Percentiles rank a stretch among this genome's conserved stretches.
These are phyloP conservation scores for Muscina levida DNA, from an alignment of 2,888 invertebrate genomes.

Conservation along the genomic window DNA sequence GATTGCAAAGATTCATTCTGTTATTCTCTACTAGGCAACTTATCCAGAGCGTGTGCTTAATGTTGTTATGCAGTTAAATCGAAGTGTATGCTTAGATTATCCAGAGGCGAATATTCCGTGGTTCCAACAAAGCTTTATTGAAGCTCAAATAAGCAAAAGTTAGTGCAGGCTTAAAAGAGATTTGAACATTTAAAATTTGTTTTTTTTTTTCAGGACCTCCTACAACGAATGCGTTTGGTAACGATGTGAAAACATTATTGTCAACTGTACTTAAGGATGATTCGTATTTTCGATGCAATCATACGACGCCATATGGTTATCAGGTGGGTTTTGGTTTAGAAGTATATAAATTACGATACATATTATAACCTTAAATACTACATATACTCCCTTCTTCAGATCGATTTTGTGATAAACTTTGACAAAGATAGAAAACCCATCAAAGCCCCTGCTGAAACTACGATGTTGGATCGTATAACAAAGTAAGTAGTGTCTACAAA, in stretches of 20 bases:
- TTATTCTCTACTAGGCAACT: constrained; percentile 79
- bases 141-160: constrained; percentile 81
- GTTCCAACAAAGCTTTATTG: constrained; percentile 84
- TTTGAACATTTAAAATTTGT: not conserved
- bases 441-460: constrained; percentile 72
- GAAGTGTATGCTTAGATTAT: constrained; percentile 84
- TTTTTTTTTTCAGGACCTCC: constrained; percentile 66
- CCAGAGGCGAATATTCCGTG: constrained; percentile 84
- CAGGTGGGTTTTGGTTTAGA: too few species aligned
- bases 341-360: too few species aligned
- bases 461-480: constrained; percentile 76
- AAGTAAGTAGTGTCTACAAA: constrained; percentile 71
- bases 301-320: constrained; percentile 79
- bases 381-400: too few species aligned
- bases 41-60: constrained; percentile 82
- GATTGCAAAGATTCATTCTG: constrained; percentile 25
- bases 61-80: constrained; percentile 83
- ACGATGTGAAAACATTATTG: constrained; percentile 73
- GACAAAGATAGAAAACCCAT: constrained; percentile 74
- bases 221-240: constrained; percentile 69
- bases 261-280: constrained; percentile 72
- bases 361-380: too few species aligned
- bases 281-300: constrained; percentile 75
- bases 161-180: constrained; percentile 56
- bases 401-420: constrained; percentile 79